These are phyloP conservation scores for Trachurus trachurus DNA, from an alignment of 2,797 vertebrate genomes.

Conservation along the genomic window DNA sequence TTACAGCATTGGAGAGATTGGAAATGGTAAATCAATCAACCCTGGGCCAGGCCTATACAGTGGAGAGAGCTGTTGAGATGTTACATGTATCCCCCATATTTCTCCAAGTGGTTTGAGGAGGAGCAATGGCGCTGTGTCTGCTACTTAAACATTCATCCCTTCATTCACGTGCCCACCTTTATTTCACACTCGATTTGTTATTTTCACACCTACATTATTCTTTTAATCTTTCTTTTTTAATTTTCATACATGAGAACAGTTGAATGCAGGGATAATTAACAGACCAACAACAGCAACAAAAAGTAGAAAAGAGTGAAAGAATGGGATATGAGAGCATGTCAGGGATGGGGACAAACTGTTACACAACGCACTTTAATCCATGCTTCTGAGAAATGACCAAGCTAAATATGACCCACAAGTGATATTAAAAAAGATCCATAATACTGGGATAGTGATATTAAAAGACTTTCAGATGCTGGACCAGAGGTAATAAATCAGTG, in stretches of 20 bases:
- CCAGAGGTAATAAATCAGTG: background rate
- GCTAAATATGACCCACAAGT: conserved; percentile 3
- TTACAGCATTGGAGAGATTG: background rate
- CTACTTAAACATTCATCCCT: background rate
- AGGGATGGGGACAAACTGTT: background rate
- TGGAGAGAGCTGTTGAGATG: background rate
- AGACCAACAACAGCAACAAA: too few species aligned
- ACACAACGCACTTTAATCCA: conserved; percentile 26
- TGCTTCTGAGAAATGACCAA: background rate
- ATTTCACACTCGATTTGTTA: background rate
- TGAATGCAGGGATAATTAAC: background rate
- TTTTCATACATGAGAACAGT: background rate
- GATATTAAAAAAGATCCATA: conserved; percentile 33
- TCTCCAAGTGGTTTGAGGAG: background rate
- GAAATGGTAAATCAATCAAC: background rate
- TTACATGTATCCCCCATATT: background rate
- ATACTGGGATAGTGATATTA: background rate
- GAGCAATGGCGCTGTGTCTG: too few species aligned
- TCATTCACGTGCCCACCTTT: too few species aligned
- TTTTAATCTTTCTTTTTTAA: background rate
- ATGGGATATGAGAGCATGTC: background rate
- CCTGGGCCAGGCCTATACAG: background rate
- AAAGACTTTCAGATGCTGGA: background rate
- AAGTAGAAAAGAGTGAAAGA: background rate
- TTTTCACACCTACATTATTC: background rate